A percentile compares a stretch with the other conserved stretches of the same genome.
Conservation (phyloP, 2,113 vertebrate genomes). For the Ascaphus truei region DNA sequence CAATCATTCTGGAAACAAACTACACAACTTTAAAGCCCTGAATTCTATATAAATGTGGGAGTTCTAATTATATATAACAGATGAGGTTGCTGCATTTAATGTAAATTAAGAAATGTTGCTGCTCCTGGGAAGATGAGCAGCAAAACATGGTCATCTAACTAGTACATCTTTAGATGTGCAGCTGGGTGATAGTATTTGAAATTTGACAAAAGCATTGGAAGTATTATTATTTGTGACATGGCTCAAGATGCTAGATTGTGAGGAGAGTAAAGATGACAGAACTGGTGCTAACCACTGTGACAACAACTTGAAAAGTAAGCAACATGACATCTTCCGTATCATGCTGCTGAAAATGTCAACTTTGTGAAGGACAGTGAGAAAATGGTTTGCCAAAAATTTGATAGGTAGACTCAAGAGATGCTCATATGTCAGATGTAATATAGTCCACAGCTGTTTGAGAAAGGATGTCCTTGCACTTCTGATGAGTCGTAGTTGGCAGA, state of each 20-base stretch:
- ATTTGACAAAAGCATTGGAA: slow-evolving; percentile 55
- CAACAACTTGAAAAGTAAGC: slow-evolving; percentile 84
- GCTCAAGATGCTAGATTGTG: slow-evolving; percentile 71
- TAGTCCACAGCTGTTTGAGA: slow-evolving; percentile 64
- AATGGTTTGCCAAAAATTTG: slow-evolving; percentile 75
- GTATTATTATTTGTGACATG: slow-evolving; percentile 87
- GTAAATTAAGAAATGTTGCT: slow-evolving; percentile 54
- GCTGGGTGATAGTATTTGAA: slow-evolving; percentile 56
- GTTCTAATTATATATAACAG: background rate
- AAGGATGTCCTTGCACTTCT: slow-evolving; percentile 53
- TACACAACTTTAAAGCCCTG: no score
- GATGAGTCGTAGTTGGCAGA: slow-evolving; percentile 63
- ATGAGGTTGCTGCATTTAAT: slow-evolving; percentile 40
- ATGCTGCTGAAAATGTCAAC: slow-evolving; percentile 75
- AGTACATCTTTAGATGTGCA: slow-evolving; percentile 47
- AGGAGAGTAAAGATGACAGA: slow-evolving; percentile 85
- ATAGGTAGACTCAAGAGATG: slow-evolving; percentile 71
- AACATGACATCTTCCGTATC: slow-evolving; percentile 77
- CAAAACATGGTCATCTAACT: slow-evolving; percentile 52
- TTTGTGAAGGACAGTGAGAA: slow-evolving; percentile 82
- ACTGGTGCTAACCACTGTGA: slow-evolving; percentile 79
- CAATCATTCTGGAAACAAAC: no score
- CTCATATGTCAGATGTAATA: slow-evolving; percentile 73
- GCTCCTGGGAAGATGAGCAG: slow-evolving; percentile 54
- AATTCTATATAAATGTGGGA: no score